These are phyloP conservation scores for Leucoma salicis DNA, from an alignment of 2,888 invertebrate species.

Conservation along the genomic window DNA sequence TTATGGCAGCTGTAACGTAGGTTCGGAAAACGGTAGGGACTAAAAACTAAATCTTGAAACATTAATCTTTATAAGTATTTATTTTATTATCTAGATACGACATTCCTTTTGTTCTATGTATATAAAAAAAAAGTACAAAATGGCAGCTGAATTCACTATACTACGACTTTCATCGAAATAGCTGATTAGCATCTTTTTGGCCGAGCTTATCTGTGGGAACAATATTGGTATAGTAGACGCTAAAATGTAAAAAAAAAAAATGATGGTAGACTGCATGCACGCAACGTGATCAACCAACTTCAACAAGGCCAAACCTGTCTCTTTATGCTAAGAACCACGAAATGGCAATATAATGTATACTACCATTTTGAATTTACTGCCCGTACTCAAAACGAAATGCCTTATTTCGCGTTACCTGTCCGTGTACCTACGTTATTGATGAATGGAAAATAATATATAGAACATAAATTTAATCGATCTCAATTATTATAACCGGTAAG, in stretches of 20 bases:
- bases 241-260: conserved; percentile 35
- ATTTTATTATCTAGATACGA: conserved; percentile 45
- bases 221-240: conserved; percentile 65
- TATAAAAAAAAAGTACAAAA: conserved; percentile 55
- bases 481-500: conserved; percentile 68
- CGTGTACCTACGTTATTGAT: conserved; percentile 72
- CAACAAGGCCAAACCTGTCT: conserved; percentile 44
- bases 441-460: conserved; percentile 69
- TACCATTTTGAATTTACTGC: conserved; percentile 39
- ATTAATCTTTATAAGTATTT: conserved; percentile 41
- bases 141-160: conserved; percentile 66
- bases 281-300: conserved; percentile 42
- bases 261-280: conserved; percentile 53
- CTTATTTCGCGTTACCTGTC: conserved; percentile 79
- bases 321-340: conserved; percentile 27
- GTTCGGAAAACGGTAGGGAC: conserved; percentile 47
- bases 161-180: conserved; percentile 44
- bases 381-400: conserved; percentile 63
- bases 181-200: conserved; percentile 52
- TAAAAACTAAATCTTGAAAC: conserved; percentile 35
- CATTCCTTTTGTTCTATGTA: conserved; percentile 45
- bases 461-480: conserved; percentile 74
- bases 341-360: conserved; percentile 27
- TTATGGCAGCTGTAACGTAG: conserved; percentile 68
- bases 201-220: conserved; percentile 78